Conservation (phyloP, 2,113 vertebrate species). For the Thunnus maccoyii region DNA sequence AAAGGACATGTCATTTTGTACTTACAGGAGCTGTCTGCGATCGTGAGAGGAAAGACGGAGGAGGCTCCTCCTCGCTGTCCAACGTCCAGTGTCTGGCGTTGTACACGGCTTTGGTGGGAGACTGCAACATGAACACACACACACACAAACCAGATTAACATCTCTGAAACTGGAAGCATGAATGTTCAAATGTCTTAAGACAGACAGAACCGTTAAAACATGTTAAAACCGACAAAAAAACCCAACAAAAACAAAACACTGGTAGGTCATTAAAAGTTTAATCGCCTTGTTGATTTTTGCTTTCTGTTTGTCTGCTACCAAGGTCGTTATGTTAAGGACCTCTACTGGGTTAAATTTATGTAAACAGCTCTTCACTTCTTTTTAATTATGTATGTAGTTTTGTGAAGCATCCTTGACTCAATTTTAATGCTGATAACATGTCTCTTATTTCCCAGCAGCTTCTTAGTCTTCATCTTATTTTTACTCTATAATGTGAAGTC, state of each 20-base stretch:
- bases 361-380: too few species aligned
- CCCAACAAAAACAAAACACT: too few species aligned
- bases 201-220: background rate
- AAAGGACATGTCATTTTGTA: background rate
- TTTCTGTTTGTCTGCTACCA: too few species aligned
- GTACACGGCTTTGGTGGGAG: conserved; percentile 98
- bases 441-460: too few species aligned
- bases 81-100: conserved; percentile 98
- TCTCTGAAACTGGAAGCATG: background rate
- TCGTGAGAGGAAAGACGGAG: conserved; percentile 84
- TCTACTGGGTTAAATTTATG: too few species aligned
- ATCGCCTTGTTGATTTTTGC: too few species aligned
- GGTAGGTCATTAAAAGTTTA: background rate
- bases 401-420: too few species aligned
- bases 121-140: conserved; percentile 81
- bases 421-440: too few species aligned
- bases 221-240: background rate
- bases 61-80: conserved; percentile 89
- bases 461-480: too few species aligned
- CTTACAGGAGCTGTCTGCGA: conserved; percentile 87
- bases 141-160: conserved; percentile 21
- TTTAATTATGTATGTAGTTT: too few species aligned
- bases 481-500: too few species aligned
- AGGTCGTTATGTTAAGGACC: too few species aligned
- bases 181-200: background rate